Conservation (phyloP, 2,113 vertebrate species). For the Lota lota region DNA sequence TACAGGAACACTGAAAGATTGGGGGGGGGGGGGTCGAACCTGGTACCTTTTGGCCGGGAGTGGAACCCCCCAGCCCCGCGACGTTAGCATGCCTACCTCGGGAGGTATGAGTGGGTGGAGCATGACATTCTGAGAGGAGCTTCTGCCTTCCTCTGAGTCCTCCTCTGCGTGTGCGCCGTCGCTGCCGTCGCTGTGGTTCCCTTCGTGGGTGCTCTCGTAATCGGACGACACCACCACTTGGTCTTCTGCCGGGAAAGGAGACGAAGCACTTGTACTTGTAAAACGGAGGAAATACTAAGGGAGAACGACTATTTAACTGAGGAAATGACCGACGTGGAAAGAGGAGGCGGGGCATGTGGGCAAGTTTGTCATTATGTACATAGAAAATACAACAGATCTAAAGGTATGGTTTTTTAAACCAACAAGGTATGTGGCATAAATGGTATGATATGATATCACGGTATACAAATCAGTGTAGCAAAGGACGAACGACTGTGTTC, state of each 20-base stretch:
- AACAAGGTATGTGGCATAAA: no score
- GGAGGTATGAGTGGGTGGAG: slow-evolving; percentile 68
- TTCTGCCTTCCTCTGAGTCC: slow-evolving; percentile 74
- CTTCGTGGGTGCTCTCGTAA: slow-evolving; percentile 85
- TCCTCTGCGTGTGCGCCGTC: slow-evolving; percentile 88
- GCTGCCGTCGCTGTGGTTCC: slow-evolving; percentile 93
- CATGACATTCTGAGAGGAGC: slow-evolving; percentile 70
- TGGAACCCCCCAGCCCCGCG: neutral
- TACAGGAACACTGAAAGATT: neutral
- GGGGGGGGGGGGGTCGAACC: neutral
- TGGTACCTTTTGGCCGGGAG: no score
- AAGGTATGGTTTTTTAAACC: no score
- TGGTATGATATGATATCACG: no score
- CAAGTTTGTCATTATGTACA: no score
- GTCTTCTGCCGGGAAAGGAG: slow-evolving; percentile 76
- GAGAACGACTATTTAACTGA: no score
- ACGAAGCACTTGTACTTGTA: slow-evolving; percentile 10
- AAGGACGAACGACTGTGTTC: no score
- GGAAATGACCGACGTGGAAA: no score
- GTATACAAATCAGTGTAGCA: no score
- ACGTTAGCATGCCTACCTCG: slow-evolving; percentile 53
- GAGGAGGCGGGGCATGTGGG: no score
- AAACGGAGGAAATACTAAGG: no score
- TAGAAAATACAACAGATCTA: no score
- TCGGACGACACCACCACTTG: slow-evolving; percentile 84